Evolutionary conservation across 2,113 vertebrate species (phyloP).

Genomic region (Nothobranchius furzeri): DNA sequence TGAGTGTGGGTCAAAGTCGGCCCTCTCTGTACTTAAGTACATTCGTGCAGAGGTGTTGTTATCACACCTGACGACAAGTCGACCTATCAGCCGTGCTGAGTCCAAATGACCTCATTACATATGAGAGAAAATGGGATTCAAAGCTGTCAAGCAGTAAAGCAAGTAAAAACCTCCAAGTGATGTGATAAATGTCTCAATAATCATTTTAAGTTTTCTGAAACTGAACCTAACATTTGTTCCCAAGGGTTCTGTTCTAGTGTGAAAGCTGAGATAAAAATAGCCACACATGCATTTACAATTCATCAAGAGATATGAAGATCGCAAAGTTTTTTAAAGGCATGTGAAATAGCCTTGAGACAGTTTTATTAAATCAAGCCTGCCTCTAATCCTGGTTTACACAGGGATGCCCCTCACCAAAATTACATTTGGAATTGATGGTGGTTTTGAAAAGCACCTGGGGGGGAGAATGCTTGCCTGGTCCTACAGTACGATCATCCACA

Average conservation of each 20-base stretch:
- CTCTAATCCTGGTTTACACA: conserved; percentile 32
- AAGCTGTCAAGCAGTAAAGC: conserved; percentile 15
- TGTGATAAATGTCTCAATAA: no score
- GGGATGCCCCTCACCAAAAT: conserved; percentile 68
- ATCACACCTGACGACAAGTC: conserved; percentile 41
- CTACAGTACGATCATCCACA: conserved; percentile 52
- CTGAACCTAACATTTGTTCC: no score
- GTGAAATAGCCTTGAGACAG: conserved; percentile 12
- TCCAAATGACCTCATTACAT: conserved; percentile 58
- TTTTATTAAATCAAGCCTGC: conserved; percentile 42
- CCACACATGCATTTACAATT: neutral
- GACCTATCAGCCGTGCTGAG: conserved; percentile 60
- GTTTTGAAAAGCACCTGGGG: conserved; percentile 58
- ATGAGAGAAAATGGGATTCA: conserved; percentile 24
- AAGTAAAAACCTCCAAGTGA: neutral
- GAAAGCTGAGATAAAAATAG: neutral
- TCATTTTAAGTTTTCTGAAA: no score
- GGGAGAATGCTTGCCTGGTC: conserved; percentile 44
- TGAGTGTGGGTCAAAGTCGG: conserved; percentile 62
- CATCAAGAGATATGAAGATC: neutral
- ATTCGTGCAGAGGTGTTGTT: conserved; percentile 54
- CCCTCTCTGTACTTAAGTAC: conserved; percentile 63
- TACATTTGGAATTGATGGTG: conserved; percentile 62
- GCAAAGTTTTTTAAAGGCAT: neutral
- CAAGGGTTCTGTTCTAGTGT: no score